Percentiles rank a stretch among this genome's conserved stretches.
Conservation (phyloP, 2,113 vertebrate species). For the Rhinopomastus cyanomelas region DNA sequence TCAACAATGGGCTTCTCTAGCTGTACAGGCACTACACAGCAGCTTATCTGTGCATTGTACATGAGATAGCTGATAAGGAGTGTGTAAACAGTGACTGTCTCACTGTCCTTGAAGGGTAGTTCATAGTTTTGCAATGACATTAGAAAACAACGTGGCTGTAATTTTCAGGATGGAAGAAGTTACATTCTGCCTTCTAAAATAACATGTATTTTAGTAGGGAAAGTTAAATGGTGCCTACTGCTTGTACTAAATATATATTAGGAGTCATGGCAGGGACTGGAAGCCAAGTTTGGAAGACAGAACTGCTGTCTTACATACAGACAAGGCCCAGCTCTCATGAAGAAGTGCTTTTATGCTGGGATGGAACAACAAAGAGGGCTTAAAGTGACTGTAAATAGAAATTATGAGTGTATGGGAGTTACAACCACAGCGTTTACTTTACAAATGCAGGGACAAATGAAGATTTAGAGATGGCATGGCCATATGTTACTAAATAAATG, state of each 20-base stretch:
- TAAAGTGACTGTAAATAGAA: not conserved
- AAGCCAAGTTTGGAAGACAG: constrained; percentile 2
- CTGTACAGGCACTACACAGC: not conserved
- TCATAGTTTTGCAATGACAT: constrained; percentile 53
- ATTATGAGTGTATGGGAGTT: not conserved
- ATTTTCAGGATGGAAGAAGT: constrained; percentile 43
- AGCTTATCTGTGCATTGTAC: not conserved
- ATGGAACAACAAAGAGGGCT: not conserved
- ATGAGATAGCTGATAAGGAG: not conserved
- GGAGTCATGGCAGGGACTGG: constrained; percentile 11
- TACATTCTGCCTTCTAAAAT: constrained; percentile 52
- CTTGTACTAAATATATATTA: constrained; percentile 59
- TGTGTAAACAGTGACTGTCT: not conserved
- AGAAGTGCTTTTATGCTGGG: not conserved
- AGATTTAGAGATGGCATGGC: not conserved
- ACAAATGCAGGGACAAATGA: not conserved
- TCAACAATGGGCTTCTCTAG: not conserved
- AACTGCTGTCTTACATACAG: not conserved
- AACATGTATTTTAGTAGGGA: constrained; percentile 58
- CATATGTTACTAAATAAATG: not conserved
- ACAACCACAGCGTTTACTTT: not conserved
- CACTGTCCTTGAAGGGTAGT: not conserved
- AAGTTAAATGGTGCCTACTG: constrained; percentile 60
- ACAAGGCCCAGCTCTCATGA: not conserved
- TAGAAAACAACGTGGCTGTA: constrained; percentile 47